These are phyloP conservation scores for Geotria australis DNA, from an alignment of 2,797 vertebrate genomes.

Conservation along the genomic window DNA sequence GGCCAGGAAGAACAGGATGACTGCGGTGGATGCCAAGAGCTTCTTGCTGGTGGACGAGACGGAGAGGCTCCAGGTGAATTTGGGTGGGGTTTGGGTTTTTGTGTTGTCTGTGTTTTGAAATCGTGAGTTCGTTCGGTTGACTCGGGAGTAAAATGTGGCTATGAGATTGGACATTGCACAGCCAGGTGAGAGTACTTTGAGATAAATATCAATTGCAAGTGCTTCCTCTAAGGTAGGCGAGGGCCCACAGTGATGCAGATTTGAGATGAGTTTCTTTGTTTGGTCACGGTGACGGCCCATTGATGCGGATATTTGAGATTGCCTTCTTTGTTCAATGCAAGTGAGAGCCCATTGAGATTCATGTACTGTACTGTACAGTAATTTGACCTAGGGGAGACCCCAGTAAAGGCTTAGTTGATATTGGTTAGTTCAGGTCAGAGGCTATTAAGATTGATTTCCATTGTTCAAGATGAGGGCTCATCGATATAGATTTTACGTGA, in stretches of 20 bases:
- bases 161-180: neutral
- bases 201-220: neutral
- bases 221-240: neutral
- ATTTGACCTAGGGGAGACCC: too few species aligned
- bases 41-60: conserved; percentile 82
- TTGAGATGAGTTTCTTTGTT: neutral
- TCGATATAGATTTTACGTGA: too few species aligned
- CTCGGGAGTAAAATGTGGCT: neutral
- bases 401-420: too few species aligned
- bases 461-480: too few species aligned
- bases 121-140: neutral
- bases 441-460: too few species aligned
- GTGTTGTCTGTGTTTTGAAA: neutral
- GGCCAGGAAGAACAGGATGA: conserved; percentile 29
- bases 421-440: too few species aligned
- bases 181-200: neutral
- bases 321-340: too few species aligned
- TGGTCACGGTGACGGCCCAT: neutral
- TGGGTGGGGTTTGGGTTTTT: neutral
- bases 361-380: too few species aligned
- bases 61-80: conserved; percentile 72
- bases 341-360: too few species aligned
- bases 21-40: conserved; percentile 42
- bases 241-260: neutral
- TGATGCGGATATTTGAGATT: too few species aligned